These are phyloP conservation scores for Lochmaea crataegi DNA, from an alignment of 2,888 invertebrate genomes.

Conservation along the genomic window DNA sequence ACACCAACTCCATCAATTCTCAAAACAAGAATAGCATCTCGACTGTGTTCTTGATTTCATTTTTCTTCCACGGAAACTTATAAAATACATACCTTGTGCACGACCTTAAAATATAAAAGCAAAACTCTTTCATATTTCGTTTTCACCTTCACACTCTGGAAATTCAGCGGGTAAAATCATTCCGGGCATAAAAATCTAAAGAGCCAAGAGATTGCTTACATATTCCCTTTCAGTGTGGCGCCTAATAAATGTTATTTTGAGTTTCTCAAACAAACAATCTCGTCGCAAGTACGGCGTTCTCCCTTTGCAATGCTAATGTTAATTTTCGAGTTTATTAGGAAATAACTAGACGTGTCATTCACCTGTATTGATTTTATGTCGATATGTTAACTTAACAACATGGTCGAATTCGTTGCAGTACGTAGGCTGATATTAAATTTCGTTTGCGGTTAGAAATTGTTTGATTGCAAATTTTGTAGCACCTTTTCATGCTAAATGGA, in stretches of 20 bases:
- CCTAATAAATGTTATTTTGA: constrained; percentile 34
- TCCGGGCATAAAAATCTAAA: constrained; percentile 25
- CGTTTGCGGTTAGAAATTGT: too few species aligned
- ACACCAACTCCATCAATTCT: too few species aligned
- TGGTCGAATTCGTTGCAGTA: neutral
- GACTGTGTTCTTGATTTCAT: too few species aligned
- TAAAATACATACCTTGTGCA: neutral
- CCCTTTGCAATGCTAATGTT: constrained; percentile 36
- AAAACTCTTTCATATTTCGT: neutral
- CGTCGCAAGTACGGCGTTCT: constrained; percentile 23
- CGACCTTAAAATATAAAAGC: neutral
- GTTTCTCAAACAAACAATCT: constrained; percentile 33
- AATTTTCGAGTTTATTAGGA: constrained; percentile 34
- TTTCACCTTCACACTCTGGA: neutral
- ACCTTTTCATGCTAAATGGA: too few species aligned
- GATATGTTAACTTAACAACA: neutral
- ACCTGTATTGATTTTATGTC: constrained; percentile 16
- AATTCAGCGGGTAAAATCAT: neutral
- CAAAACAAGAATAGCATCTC: too few species aligned
- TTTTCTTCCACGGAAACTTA: too few species aligned
- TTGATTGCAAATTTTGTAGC: too few species aligned
- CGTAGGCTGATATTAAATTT: neutral
- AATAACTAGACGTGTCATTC: constrained; percentile 27
- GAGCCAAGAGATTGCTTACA: constrained; percentile 23
- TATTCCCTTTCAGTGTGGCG: constrained; percentile 30